Conservation (phyloP, 2,113 vertebrate genomes). For the Accipiter cooperii region DNA sequence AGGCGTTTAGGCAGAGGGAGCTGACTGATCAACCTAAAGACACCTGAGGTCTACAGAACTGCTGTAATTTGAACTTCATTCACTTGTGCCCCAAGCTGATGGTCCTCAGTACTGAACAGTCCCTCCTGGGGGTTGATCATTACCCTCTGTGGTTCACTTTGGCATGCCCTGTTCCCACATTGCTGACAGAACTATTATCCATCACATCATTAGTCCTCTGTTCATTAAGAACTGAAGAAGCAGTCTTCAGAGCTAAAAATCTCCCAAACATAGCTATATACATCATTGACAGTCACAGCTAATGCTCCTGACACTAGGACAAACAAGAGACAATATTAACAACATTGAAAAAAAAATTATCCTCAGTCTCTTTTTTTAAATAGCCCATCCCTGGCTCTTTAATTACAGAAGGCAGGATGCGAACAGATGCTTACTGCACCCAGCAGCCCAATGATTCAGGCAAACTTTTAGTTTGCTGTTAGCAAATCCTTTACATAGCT, state of each 20-base stretch:
- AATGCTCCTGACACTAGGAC: not conserved
- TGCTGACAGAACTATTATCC: not conserved
- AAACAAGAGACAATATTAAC: not conserved
- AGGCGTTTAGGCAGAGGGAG: not conserved
- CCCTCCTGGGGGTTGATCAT: no score
- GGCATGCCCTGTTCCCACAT: not conserved
- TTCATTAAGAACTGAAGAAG: not conserved
- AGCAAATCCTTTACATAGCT: slow-evolving; percentile 16
- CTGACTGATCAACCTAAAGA: not conserved
- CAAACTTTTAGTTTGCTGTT: not conserved
- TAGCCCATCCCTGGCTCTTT: not conserved
- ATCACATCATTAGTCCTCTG: not conserved
- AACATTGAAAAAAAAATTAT: not conserved
- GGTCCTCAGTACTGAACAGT: not conserved
- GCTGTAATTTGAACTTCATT: not conserved
- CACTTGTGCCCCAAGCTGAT: not conserved
- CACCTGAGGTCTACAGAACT: not conserved
- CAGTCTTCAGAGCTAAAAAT: not conserved
- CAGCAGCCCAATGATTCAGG: not conserved
- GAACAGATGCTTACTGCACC: slow-evolving; percentile 25
- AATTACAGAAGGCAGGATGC: slow-evolving; percentile 3
- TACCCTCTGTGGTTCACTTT: rapidly evolving
- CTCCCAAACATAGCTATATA: not conserved
- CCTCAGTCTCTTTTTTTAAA: not conserved
- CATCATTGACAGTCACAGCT: not conserved